Evolutionary conservation across 2,797 vertebrate species (phyloP), one percentile per base, ranked within the genome.

Genomic region (Aldrovandia affinis): DNA sequence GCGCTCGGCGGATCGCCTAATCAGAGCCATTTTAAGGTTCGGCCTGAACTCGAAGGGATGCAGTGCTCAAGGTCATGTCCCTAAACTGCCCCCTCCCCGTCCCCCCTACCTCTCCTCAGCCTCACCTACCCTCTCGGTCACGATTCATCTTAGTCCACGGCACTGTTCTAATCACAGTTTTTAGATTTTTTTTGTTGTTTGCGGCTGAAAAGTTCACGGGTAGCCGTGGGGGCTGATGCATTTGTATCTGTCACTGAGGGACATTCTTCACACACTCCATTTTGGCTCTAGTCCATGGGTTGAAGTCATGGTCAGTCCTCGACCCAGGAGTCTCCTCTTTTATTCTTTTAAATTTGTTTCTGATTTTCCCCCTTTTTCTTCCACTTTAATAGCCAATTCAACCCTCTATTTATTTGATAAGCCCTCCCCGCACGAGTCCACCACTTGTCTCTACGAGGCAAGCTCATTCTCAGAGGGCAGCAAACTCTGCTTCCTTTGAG

Each of bases 241-340:
- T 89, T 89, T 82, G 80, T 91, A 91, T 91, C 92, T 93, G 90
- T 89, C 89, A 92, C 87, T 88, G 81, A 84, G 83, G 89, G 88
- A 88, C 89, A 92, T 87, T 89, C 83, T 68, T 81, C 83, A 63
- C 18, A 42, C 44, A 30, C 82, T 39, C 1, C 55, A 36, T 30
- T 70, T 25, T 44, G 25, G 36, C 52, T 61, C 36, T 55, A 88
- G 90, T 86, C 86, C 81, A 50, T 81, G 91, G 87, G 93, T 94
- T 95, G 94, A 95, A 95, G 90, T 90, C 78, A 52, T 87, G 92
- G 94, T 95, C 94, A 94, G 80, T 85, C 86, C 87, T 90, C 91
- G 91, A 92, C 93, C 89, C 33, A 70, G 33, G 14, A 57, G 14
- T 57, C 12, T 15, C 18, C 55, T 14, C 55, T 57, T 57, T 57